These are phyloP conservation scores for Melieria omissa DNA, from an alignment of 2,888 invertebrate species.

Conservation along the genomic window DNA sequence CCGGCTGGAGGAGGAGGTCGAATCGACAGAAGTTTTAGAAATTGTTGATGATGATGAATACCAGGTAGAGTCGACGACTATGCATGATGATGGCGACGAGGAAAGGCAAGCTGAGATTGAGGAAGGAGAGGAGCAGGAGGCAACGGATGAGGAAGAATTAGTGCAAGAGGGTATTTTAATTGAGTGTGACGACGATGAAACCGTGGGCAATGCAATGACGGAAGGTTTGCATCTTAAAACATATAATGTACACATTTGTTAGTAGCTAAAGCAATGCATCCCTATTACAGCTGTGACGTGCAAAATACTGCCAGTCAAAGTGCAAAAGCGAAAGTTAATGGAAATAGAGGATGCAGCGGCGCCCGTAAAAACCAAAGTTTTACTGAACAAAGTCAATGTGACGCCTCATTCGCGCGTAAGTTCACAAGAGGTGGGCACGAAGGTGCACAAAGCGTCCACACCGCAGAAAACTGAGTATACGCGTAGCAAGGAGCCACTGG, in stretches of 20 bases:
- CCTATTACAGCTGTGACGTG: not conserved
- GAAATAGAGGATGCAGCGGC: not conserved
- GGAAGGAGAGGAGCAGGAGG: not conserved
- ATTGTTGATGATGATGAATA: not conserved
- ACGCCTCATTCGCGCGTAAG: too few species aligned
- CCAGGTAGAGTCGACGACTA: conserved; percentile 50
- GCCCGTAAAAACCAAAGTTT: not conserved
- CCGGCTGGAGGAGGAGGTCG: too few species aligned
- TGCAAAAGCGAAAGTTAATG: not conserved
- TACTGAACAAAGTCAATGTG: not conserved
- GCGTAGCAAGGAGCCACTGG: conserved; percentile 8
- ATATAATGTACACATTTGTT: too few species aligned
- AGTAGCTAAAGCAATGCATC: too few species aligned
- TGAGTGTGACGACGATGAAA: too few species aligned
- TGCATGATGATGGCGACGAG: conserved; percentile 25
- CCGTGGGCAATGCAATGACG: too few species aligned
- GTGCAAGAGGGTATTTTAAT: not conserved
- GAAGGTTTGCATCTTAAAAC: too few species aligned
- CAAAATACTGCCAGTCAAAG: not conserved
- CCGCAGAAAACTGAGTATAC: too few species aligned
- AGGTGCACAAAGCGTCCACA: too few species aligned
- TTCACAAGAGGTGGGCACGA: too few species aligned
- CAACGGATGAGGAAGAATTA: conserved; percentile 3
- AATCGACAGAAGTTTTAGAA: conserved; percentile 8
- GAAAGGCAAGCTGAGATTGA: conserved; percentile 19